Evolutionary conservation across 30 jellyfish, hydroid and myxozoan genomes (phyloP), one percentile per base, ranked within the genome.

Genomic region (Turritopsis rubra): DNA sequence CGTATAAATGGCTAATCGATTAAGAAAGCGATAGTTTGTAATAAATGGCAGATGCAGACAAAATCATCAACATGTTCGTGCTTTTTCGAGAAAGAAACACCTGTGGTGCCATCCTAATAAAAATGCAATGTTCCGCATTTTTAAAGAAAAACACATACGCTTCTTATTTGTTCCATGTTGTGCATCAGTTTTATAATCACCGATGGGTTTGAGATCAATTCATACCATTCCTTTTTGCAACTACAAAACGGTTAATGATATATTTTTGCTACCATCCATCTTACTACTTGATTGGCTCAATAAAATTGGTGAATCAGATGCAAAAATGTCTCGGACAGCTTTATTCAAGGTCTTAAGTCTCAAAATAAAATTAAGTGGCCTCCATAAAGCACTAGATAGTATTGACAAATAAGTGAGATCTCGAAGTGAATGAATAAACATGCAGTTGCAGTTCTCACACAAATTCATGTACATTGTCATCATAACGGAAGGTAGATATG

Each of bases 391-490:
- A 41, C 90, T 72, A 17, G 90, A 73, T 83, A 83, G 1, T 9
- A 83, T 41, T 19, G 75, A 23, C 53, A 83, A 77, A 53, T 21
- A 72, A 9, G 90, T 83, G 88, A 83, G 29, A 23, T 83, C 90
- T 20, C 90, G 74, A 18, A 72, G 30, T 0, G 65, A 28, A 52
- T 83, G 90, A 26, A 83, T 71, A 19, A 83, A 73, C 25, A 71
- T n/a, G 53, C 90, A 83, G 53, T 83, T 28, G 23, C 90, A 83
- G 70, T 71, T 54, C 24, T 17, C 80, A 53, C 90, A 83, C 18
- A 66, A 16, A 52, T 83, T 83, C 90, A 83, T 83, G 70, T 83
- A 83, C 28, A 52, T 19, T 22, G 71, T 83, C 90, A 83, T 83
- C 8, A 83, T 27, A 72, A 53, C 65, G 3, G 87, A 81, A 0